phyloP scores from a whole-genome alignment of 2,113 vertebrate genomes.

The Trematomus loennbergii region DNA sequence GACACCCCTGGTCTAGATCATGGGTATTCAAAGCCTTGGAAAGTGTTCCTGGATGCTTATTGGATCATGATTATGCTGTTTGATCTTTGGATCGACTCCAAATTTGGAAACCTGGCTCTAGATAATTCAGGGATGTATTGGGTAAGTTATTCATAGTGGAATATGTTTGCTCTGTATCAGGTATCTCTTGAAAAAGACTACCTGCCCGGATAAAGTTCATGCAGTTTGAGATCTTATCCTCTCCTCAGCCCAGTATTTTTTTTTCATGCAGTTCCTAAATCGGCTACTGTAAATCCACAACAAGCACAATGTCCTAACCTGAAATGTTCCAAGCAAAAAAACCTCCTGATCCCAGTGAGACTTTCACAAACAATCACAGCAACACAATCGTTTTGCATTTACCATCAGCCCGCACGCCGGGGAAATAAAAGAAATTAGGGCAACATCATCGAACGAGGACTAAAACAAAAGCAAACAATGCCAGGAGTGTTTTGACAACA shows the following conservation, averaged over 20 bases:
- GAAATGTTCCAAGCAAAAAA: neutral
- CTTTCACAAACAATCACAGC: slow-evolving; percentile 18
- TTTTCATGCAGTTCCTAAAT: neutral
- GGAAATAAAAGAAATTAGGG: neutral
- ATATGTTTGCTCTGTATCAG: too few relatives aligned
- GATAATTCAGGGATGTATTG: too few relatives aligned
- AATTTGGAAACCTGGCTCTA: too few relatives aligned
- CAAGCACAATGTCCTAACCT: neutral
- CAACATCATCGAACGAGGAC: slow-evolving; percentile 22
- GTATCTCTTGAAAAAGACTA: too few relatives aligned
- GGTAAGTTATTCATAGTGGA: too few relatives aligned
- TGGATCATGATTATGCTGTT: too few relatives aligned
- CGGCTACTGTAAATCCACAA: neutral
- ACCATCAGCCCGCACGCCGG: slow-evolving; percentile 16
- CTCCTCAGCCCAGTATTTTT: neutral
- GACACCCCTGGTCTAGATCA: too few relatives aligned
- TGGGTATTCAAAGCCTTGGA: too few relatives aligned
- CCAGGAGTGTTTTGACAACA: slow-evolving; percentile 75
- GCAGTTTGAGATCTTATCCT: neutral
- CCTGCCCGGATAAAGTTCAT: neutral
- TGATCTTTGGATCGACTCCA: too few relatives aligned
- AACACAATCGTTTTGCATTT: slow-evolving; percentile 33
- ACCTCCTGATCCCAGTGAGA: neutral
- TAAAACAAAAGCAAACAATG: slow-evolving; percentile 69
- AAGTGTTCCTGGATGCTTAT: too few relatives aligned